Evolutionary conservation across 92 coral and sea anemone genomes (phyloP).

Genomic region (Porites evermanni): DNA sequence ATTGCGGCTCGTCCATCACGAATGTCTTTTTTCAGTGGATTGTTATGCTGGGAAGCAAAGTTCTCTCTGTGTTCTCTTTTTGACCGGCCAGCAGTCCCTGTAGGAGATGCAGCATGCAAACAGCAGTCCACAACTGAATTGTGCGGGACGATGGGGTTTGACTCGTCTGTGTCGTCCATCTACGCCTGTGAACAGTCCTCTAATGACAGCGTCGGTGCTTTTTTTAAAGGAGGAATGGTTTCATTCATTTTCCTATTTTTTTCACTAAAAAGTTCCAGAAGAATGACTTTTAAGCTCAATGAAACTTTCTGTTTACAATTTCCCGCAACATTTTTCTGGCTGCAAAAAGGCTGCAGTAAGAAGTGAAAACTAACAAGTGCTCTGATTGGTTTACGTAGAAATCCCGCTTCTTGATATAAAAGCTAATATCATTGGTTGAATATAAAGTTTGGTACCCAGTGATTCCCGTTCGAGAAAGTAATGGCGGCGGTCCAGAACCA

Average conservation of each 20-base stretch:
- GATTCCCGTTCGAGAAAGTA: neutral
- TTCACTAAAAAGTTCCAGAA: neutral
- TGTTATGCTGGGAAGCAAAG: constrained; percentile 25
- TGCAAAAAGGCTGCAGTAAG: constrained; percentile 30
- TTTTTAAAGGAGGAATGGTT: neutral
- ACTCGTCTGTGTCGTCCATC: constrained; percentile 86
- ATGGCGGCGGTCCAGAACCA: neutral
- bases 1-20: constrained; percentile 79
- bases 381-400: constrained; percentile 34
- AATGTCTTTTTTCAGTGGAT: constrained; percentile 53
- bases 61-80: constrained; percentile 53
- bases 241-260: neutral
- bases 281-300: neutral
- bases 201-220: neutral
- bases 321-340: constrained; percentile 21
- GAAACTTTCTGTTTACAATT: constrained; percentile 24
- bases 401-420: constrained; percentile 19
- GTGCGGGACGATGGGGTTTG: constrained; percentile 86
- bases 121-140: constrained; percentile 82
- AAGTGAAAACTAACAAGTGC: constrained; percentile 1
- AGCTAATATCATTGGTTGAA: constrained; percentile 22
- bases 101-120: constrained; percentile 43
- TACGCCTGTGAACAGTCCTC: constrained; percentile 4
- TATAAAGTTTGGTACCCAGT: neutral
- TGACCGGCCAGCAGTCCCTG: constrained; percentile 44